These are phyloP conservation scores for Thinocorus orbignyianus DNA, from an alignment of 2,113 vertebrate genomes.

Conservation along the genomic window DNA sequence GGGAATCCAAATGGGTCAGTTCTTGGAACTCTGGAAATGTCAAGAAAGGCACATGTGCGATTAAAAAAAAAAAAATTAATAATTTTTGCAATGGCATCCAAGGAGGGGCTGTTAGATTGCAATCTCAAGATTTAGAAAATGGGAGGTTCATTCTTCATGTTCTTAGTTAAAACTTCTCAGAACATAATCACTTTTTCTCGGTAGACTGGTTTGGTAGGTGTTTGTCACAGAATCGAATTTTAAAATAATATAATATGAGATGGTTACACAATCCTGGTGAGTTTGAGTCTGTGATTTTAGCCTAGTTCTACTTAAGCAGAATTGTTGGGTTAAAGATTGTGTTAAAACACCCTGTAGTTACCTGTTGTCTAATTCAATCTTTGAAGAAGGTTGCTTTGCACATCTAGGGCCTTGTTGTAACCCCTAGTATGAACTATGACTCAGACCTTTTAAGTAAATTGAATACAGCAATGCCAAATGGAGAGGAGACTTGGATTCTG, in stretches of 20 bases:
- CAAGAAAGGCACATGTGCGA: background rate
- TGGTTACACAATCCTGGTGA: background rate
- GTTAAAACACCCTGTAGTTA: background rate
- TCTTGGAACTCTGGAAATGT: conserved; percentile 19
- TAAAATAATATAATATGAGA: background rate
- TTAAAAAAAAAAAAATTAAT: background rate
- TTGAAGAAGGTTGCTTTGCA: background rate
- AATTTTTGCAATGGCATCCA: conserved; percentile 23
- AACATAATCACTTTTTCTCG: background rate
- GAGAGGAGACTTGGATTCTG: background rate
- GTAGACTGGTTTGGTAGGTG: background rate
- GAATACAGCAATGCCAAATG: background rate
- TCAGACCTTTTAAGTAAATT: background rate
- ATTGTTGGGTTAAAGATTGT: background rate
- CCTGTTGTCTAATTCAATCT: background rate
- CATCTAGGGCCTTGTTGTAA: background rate
- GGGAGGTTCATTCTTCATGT: background rate
- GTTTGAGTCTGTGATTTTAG: background rate
- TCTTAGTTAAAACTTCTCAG: background rate
- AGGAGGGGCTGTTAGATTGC: background rate
- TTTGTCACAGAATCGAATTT: background rate
- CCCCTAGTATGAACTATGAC: no score
- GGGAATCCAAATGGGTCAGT: conserved; percentile 43
- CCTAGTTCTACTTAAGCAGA: background rate
- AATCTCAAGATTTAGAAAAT: background rate